These are phyloP conservation scores for Fragum sueziense DNA, from an alignment of 2,888 invertebrate genomes.

Conservation along the genomic window DNA sequence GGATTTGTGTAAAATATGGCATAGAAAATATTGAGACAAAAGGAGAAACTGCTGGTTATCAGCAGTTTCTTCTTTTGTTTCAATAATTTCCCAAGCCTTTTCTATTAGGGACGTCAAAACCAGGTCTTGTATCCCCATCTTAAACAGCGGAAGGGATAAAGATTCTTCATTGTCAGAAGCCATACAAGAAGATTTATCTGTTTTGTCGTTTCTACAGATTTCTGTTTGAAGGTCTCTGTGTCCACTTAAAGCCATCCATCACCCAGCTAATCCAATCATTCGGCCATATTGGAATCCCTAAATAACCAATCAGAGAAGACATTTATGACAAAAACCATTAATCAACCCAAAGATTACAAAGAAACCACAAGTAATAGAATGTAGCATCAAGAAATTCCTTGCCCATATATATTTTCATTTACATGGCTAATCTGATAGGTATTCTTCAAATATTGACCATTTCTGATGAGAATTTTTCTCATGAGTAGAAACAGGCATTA, in stretches of 20 bases:
- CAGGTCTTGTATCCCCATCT: too few relatives aligned
- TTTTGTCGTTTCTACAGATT: neutral
- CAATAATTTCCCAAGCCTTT: too few relatives aligned
- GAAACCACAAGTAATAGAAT: conserved; percentile 15
- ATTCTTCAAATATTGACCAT: too few relatives aligned
- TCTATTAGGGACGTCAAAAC: too few relatives aligned
- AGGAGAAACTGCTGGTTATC: too few relatives aligned
- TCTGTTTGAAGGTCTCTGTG: neutral
- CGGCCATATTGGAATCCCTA: neutral
- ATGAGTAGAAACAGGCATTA: too few relatives aligned
- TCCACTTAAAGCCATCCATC: conserved; percentile 2
- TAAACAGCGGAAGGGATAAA: too few relatives aligned
- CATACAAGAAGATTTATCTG: neutral
- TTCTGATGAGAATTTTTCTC: too few relatives aligned
- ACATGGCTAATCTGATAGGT: neutral
- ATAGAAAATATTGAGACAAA: too few relatives aligned
- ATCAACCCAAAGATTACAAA: conserved; percentile 7
- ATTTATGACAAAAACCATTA: conserved; percentile 12
- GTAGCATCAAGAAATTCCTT: conserved; percentile 5
- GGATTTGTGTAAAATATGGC: too few relatives aligned
- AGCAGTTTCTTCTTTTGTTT: too few relatives aligned
- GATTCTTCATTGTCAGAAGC: too few relatives aligned
- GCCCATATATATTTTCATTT: conserved; percentile 5
- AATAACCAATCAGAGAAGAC: neutral
- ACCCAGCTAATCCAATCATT: conserved; percentile 9